A percentile compares a stretch with the other conserved stretches of the same genome.
Evolutionary conservation across 2,797 vertebrate genomes (phyloP).

Genomic region (Lagocephalus sceleratus): DNA sequence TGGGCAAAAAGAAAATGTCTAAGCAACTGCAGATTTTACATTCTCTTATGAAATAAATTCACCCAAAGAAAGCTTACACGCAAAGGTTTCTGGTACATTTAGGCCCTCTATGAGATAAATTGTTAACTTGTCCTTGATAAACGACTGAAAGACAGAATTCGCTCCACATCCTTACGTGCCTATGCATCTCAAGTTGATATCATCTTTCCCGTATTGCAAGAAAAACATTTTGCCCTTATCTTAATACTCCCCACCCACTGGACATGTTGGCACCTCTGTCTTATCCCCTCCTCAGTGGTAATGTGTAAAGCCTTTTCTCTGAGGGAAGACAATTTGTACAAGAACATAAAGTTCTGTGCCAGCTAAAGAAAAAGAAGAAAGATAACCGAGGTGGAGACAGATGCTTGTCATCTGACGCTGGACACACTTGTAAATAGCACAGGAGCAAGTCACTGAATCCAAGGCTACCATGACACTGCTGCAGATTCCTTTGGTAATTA

Average conservation of each 20-base stretch:
- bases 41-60: constrained; percentile 34
- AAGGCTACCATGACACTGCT: constrained; percentile 69
- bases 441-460: constrained; percentile 62
- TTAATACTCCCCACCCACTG: constrained; percentile 48
- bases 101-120: constrained; percentile 49
- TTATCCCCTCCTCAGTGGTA: constrained; percentile 60
- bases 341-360: constrained; percentile 69
- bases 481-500: constrained; percentile 64
- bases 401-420: constrained; percentile 59
- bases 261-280: constrained; percentile 79
- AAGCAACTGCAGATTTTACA: constrained; percentile 23
- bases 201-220: constrained; percentile 26
- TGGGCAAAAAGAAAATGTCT: constrained; percentile 54
- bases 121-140: constrained; percentile 55
- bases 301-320: constrained; percentile 67
- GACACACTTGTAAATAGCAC: constrained; percentile 78
- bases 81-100: constrained; percentile 47
- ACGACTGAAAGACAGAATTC: constrained; percentile 53
- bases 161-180: constrained; percentile 62
- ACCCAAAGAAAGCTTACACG: constrained; percentile 45
- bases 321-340: constrained; percentile 63
- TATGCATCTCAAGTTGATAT: constrained; percentile 41
- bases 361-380: constrained; percentile 59
- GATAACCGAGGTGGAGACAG: constrained; percentile 40
- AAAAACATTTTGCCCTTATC: constrained; percentile 24